Percentiles rank a stretch among this genome's conserved stretches.
Conservation (phyloP, 2,888 invertebrate species). For the Metalampra italica region DNA sequence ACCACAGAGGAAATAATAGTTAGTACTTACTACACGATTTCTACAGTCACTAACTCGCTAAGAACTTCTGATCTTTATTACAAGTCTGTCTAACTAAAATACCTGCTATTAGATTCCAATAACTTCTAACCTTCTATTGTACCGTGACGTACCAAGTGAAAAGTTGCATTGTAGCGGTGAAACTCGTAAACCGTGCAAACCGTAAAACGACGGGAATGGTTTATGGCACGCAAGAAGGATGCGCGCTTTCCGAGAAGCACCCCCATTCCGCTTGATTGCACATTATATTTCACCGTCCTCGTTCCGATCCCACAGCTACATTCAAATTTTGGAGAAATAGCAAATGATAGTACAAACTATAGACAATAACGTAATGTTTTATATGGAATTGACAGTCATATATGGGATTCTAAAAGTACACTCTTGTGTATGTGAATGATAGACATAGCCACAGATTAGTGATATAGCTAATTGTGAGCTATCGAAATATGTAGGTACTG, state of each 20-base stretch:
- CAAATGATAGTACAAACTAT: too few relatives aligned
- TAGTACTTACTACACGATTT: too few relatives aligned
- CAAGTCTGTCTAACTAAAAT: neutral
- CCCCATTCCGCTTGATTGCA: constrained; percentile 60
- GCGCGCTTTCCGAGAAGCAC: constrained; percentile 40
- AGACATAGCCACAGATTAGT: too few relatives aligned
- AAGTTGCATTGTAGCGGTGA: constrained; percentile 43
- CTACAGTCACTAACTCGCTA: too few relatives aligned
- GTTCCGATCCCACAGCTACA: constrained; percentile 17
- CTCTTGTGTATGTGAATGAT: too few relatives aligned
- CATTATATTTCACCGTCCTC: constrained; percentile 51
- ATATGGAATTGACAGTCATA: too few relatives aligned
- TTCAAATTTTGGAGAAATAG: constrained; percentile 17
- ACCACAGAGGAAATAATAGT: too few relatives aligned
- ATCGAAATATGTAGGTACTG: too few relatives aligned
- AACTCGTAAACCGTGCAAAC: constrained; percentile 55
- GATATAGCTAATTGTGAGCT: too few relatives aligned
- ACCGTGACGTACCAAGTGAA: constrained; percentile 19
- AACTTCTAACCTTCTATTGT: constrained; percentile 13
- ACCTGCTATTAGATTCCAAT: neutral
- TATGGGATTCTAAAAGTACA: too few relatives aligned
- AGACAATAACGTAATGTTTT: too few relatives aligned
- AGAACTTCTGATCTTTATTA: too few relatives aligned
- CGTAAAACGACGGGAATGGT: constrained; percentile 50
- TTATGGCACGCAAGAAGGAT: constrained; percentile 60